A percentile compares a stretch with the other conserved stretches of the same genome.
phyloP scores from a whole-genome alignment of 2,113 vertebrate genomes.

The Peromyscus californicus region DNA sequence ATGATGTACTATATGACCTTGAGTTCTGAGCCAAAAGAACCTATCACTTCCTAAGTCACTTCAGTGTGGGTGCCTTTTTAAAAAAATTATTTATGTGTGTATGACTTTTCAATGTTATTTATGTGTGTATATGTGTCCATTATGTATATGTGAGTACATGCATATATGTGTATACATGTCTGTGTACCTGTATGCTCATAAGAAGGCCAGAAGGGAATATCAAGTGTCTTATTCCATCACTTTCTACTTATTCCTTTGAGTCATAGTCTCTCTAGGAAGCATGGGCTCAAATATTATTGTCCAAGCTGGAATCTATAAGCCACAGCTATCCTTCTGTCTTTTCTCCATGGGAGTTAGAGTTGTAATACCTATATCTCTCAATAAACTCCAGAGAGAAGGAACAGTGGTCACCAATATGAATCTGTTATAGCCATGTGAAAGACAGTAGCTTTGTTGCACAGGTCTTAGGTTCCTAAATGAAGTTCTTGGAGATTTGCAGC shows the following conservation, averaged over 20 bases:
- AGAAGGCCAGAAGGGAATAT: not conserved
- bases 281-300: not conserved
- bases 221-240: not conserved
- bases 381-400: not conserved
- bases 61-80: not conserved
- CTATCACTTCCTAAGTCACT: not conserved
- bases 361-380: not conserved
- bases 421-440: not conserved
- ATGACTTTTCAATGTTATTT: not conserved
- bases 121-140: not conserved
- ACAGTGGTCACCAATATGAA: not conserved
- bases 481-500: no score
- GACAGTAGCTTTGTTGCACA: no score
- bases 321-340: not conserved
- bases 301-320: not conserved
- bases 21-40: not conserved
- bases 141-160: not conserved
- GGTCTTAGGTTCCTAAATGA: no score
- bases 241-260: not conserved
- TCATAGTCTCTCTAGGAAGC: not conserved
- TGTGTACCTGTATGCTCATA: not conserved
- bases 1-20: not conserved
- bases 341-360: not conserved
- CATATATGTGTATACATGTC: not conserved
- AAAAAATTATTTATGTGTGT: not conserved